These are phyloP conservation scores for Strigamia crassipes DNA, from an alignment of 2,888 invertebrate species.

Conservation along the genomic window DNA sequence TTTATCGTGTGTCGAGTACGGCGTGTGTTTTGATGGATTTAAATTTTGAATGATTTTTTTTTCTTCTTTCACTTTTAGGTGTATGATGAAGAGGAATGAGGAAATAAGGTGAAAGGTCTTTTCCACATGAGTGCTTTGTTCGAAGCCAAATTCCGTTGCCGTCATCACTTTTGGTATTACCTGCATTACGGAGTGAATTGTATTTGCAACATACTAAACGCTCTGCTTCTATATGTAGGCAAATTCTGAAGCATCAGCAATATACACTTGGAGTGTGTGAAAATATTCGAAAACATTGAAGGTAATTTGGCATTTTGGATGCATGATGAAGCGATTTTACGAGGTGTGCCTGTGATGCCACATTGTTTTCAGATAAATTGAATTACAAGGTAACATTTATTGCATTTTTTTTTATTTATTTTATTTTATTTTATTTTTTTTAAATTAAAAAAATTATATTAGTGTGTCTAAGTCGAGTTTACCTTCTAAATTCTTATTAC, in stretches of 20 bases:
- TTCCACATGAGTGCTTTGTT: not conserved
- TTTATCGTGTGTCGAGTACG: not conserved
- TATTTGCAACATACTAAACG: constrained; percentile 7
- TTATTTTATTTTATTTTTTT: too few species aligned
- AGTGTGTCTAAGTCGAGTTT: too few species aligned
- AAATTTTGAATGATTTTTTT: not conserved
- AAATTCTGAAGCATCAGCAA: not conserved
- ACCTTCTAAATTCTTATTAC: too few species aligned
- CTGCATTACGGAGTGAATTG: constrained; percentile 4
- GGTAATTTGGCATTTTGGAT: not conserved
- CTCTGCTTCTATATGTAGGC: not conserved
- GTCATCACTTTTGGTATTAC: constrained; percentile 21
- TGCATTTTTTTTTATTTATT: too few species aligned
- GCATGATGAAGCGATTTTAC: not conserved
- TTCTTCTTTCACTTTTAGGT: not conserved
- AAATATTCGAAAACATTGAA: not conserved
- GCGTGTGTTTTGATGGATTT: not conserved
- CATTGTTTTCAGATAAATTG: not conserved
- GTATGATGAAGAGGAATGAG: not conserved
- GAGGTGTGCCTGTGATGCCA: not conserved
- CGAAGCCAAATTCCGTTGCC: constrained; percentile 8
- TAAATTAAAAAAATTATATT: too few species aligned
- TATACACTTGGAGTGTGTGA: not conserved
- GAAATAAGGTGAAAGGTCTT: not conserved
- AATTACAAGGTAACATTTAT: not conserved